Conservation (phyloP, 2,797 vertebrate genomes). For the Protosalanx chinensis region DNA sequence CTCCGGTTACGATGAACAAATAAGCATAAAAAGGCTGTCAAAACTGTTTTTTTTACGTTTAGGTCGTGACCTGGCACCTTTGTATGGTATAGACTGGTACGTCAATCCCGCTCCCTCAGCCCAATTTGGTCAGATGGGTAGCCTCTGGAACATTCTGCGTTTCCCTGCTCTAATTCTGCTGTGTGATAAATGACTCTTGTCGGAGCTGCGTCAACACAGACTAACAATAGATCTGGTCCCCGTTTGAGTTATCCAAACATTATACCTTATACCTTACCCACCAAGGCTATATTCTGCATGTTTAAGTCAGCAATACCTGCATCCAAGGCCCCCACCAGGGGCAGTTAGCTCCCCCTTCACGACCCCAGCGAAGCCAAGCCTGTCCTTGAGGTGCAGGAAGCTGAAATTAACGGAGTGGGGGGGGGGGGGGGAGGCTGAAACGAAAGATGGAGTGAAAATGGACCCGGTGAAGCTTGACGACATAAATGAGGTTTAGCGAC, state of each 20-base stretch:
- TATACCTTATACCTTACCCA: constrained; percentile 9
- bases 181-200: constrained; percentile 13
- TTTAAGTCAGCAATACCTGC: constrained; percentile 10
- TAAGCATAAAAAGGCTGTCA: too few species aligned
- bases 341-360: constrained; percentile 25
- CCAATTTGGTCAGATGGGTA: neutral
- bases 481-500: constrained; percentile 56
- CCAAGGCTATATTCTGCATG: constrained; percentile 2
- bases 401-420: constrained; percentile 47
- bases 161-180: constrained; percentile 24
- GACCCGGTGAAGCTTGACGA: constrained; percentile 54
- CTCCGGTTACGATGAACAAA: too few species aligned
- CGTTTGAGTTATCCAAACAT: constrained; percentile 18
- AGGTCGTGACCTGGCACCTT: too few species aligned
- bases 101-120: neutral
- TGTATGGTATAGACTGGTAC: too few species aligned
- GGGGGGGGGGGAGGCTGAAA: constrained; percentile 33
- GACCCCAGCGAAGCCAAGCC: constrained; percentile 22
- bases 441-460: constrained; percentile 39
- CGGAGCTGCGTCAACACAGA: constrained; percentile 2
- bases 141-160: constrained; percentile 6
- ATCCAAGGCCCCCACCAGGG: constrained; percentile 20
- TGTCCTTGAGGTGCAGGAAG: constrained; percentile 53
- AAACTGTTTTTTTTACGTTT: too few species aligned
- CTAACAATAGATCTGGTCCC: constrained; percentile 29